Conservation (phyloP, 2,888 invertebrate species). For the Sesamia inferens region DNA sequence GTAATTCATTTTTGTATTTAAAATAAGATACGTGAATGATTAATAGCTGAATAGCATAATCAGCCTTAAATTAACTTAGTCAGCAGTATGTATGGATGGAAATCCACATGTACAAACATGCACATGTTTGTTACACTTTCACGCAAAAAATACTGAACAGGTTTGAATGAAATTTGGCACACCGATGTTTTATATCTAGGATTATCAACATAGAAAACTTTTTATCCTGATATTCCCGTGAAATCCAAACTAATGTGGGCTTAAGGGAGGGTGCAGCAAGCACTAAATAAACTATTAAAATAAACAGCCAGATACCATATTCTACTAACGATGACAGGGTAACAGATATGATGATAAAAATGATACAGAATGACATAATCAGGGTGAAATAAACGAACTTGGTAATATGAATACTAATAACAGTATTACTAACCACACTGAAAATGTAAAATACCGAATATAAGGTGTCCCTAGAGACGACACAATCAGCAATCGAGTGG, state of each 20-base stretch:
- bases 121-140: too few relatives aligned
- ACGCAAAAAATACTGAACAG: too few relatives aligned
- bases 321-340: not conserved
- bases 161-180: too few relatives aligned
- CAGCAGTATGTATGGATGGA: too few relatives aligned
- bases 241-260: too few relatives aligned
- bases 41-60: not conserved
- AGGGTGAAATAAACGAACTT: constrained; percentile 9
- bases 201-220: too few relatives aligned
- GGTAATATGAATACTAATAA: constrained; percentile 41
- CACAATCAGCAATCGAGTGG: constrained; percentile 53
- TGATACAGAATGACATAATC: constrained; percentile 20
- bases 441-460: constrained; percentile 9
- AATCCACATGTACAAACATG: too few relatives aligned
- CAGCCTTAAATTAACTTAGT: too few relatives aligned
- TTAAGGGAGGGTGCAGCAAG: too few relatives aligned
- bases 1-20: not conserved
- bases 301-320: not conserved
- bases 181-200: too few relatives aligned
- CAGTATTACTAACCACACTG: constrained; percentile 36
- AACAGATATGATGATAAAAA: not conserved
- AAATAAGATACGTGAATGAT: not conserved
- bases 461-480: constrained; percentile 11
- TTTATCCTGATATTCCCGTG: too few relatives aligned
- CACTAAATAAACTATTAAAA: too few relatives aligned